Base-by-base conservation (phyloP, 2,888 invertebrate genomes). In the Dioctria rufipes region DNA sequence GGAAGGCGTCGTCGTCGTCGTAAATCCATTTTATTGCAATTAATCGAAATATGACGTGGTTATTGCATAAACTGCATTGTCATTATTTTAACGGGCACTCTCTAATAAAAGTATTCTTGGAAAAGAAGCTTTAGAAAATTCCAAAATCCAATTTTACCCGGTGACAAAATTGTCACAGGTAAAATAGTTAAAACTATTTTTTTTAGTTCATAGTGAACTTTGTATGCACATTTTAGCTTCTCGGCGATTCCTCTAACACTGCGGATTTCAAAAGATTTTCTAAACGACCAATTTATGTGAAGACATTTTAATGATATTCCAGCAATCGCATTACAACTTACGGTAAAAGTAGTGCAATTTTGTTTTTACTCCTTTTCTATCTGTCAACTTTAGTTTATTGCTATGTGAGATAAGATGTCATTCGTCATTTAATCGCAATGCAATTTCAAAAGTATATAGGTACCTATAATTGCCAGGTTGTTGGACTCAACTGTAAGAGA, bases 21-120 rank as follows among this genome's bases (percentile, higher is more conserved):
- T 42, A 65, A 65, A 65, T 65, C 65, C 65, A 40, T 65, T 65
- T 65, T 65, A 65, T 65, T 65, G 65, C 42, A 42, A 65, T 65
- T 65, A 65, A 65, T 65, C 65, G 11, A 65, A 25, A 25, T 25
- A 25, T 25, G 25, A 25, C 25, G 25, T 25, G 25, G 25, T 25
- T 25, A 51, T 9, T 51, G 51, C 6, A 51, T 51, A 11, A 51
- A 51, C 6, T 51, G 51, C 51, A 2, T 11, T 9, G 51, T 51
- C 6, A 51, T 51, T 51, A 51, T 9, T 51, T 51, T 6, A 11
- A 2, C 6, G 11, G 11, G 51, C 2, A 9, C 51, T 51, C 51
- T 11, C 2, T 51, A 51, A 51, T 2, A 2, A 2, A 9, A 9
- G 8, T 51, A 51, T 51, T 51, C 11, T 51, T 11, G 51, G 6